Evolutionary conservation across 2,797 vertebrate genomes (phyloP), one percentile per base, ranked within the genome.

Genomic region (Gobio occitaniae): DNA sequence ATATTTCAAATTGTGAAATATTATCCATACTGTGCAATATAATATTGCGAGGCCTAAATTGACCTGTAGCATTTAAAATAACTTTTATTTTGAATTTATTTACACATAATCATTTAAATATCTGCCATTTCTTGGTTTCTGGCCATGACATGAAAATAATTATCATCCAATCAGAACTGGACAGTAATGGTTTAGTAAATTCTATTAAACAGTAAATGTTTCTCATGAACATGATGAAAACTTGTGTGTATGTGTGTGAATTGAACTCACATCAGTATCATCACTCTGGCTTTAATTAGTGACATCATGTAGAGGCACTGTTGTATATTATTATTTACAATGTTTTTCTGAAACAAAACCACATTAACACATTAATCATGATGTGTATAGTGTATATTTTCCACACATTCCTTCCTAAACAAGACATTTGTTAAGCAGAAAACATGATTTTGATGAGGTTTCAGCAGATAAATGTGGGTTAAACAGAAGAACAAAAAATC

Each of bases 221-320:
- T 75, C 29, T 54, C 29, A 19, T 75, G 50, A 54, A 25, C 3
- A 9, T 6, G 8, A 38, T 12, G 16, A 52, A 52, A 75, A 13
- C 13, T 4, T 32, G 32, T 50, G 3, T 48, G 48, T 13, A 1
- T 66, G 9, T 65, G 38, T 65, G 41, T 65, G 8, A 13, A 29
- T 21, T 19, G 21, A 44, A 86, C 97, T 96, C 90, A 97, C 97
- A 95, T 6, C 80, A 98, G 2, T 5, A 97, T 38, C 3, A 97
- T 92, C 71, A 96, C n/a, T 0, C 61, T 89, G 76, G 96, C 95
- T 89, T 93, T 88, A 75, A 97, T 95, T 86, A 87, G 91, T 1
- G 89, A 92, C 86, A 92, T 82, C 78, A 93, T 19, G 7, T 90
- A 90, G 29, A 92, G 52, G 4, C 90, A 89, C 89, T 95, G 93